Evolutionary conservation across 2,888 invertebrate species (phyloP).

Genomic region (Leptinotarsa haldemani): DNA sequence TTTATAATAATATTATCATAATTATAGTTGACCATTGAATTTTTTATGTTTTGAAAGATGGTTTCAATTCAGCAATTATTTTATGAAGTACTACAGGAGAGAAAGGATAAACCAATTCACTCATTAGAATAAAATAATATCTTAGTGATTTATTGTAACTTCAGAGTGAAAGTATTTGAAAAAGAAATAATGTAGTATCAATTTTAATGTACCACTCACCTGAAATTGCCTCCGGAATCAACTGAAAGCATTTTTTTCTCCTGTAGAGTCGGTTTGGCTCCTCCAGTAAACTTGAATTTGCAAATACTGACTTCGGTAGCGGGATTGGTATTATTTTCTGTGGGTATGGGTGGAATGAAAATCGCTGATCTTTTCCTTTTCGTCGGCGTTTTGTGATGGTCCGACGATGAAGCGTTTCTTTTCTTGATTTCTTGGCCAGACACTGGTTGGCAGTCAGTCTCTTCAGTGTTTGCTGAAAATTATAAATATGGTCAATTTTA

Average conservation of each 20-base stretch:
- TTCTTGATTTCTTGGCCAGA: constrained; percentile 47
- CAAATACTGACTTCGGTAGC: constrained; percentile 86
- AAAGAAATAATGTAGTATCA: not conserved
- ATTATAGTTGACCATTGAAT: no score
- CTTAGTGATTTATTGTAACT: no score
- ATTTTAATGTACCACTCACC: constrained; percentile 64
- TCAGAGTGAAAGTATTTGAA: not conserved
- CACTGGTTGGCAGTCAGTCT: constrained; percentile 65
- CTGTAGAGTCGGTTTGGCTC: constrained; percentile 87
- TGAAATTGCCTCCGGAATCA: constrained; percentile 88
- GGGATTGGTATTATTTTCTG: constrained; percentile 80
- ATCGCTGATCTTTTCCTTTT: constrained; percentile 85
- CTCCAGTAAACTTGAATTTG: constrained; percentile 93
- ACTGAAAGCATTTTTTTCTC: constrained; percentile 94
- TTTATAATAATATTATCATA: no score
- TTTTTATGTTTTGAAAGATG: no score
- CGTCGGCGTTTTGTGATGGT: constrained; percentile 66
- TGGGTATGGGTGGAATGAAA: constrained; percentile 85
- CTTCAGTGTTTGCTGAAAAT: constrained; percentile 59
- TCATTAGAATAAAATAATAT: no score
- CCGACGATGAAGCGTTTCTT: constrained; percentile 61
- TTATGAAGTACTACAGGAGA: not conserved
- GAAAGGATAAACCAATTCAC: not conserved
- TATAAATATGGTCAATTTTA: no score
- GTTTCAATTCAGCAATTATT: not conserved